Percentiles rank a stretch among this genome's conserved stretches.
These are phyloP conservation scores for Antrozous pallidus DNA, from an alignment of 2,797 vertebrate species.

Conservation along the genomic window DNA sequence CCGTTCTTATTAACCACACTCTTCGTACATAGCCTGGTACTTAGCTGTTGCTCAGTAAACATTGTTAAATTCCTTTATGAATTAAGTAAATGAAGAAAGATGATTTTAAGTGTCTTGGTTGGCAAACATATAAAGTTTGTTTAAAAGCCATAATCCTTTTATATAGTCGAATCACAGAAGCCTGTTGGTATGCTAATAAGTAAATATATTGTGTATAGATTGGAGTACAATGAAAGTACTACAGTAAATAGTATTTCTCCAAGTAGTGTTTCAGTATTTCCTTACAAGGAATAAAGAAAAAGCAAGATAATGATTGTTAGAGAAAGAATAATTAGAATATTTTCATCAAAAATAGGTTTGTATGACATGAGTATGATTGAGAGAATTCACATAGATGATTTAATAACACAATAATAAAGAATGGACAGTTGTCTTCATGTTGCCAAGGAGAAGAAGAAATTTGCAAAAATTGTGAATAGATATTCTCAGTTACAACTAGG, in stretches of 20 bases:
- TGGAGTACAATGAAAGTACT: background rate
- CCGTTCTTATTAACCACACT: background rate
- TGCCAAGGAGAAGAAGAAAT: background rate
- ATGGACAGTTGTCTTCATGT: background rate
- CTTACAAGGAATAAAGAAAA: background rate
- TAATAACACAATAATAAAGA: background rate
- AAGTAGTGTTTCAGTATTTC: background rate
- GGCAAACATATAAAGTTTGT: background rate
- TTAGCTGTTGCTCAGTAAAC: background rate
- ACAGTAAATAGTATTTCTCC: background rate
- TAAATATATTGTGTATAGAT: background rate
- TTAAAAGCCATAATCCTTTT: background rate
- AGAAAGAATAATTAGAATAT: background rate
- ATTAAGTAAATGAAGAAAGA: background rate
- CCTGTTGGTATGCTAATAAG: background rate
- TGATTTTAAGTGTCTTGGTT: background rate
- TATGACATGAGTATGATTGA: background rate
- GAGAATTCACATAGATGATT: background rate
- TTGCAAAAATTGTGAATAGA: background rate
- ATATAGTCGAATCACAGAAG: background rate
- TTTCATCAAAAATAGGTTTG: background rate
- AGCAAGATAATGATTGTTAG: background rate
- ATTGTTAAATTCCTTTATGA: background rate
- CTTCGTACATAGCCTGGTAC: background rate
- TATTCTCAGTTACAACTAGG: background rate